Percentiles rank a stretch among this genome's conserved stretches.
phyloP scores from a whole-genome alignment of 2,113 vertebrate genomes.

The pig (Sus scrofa) region DNA sequence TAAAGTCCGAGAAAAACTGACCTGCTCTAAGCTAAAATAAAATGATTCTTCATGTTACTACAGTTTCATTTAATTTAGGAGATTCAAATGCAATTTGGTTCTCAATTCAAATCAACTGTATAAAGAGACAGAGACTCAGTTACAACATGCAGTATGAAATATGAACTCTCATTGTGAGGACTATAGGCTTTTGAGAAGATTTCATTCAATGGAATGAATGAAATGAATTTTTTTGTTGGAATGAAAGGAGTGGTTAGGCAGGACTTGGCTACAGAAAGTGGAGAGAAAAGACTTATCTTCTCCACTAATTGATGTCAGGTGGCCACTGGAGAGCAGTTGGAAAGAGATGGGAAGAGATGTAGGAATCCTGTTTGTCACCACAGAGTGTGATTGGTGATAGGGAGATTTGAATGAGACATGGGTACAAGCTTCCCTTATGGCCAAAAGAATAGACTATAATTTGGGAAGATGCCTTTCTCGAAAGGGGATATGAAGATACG shows the following conservation, averaged over 20 bases:
- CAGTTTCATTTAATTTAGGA: neutral
- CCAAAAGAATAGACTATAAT: neutral
- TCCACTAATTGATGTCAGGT: neutral
- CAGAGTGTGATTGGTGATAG: neutral
- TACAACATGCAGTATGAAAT: neutral
- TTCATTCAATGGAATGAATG: neutral
- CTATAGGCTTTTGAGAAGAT: neutral
- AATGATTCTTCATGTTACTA: neutral
- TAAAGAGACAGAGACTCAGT: neutral
- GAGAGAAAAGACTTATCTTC: neutral
- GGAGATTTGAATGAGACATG: neutral
- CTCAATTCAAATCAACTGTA: neutral
- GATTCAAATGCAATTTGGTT: neutral
- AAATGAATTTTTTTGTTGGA: neutral
- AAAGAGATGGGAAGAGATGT: neutral
- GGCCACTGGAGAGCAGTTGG: neutral
- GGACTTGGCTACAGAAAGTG: neutral
- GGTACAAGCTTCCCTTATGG: neutral
- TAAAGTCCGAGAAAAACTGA: neutral
- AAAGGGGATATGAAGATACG: neutral
- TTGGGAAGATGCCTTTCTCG: neutral
- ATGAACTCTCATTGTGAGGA: neutral
- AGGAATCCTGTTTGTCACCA: neutral
- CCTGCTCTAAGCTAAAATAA: neutral
- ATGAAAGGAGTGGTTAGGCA: neutral